Percentiles rank a stretch among this genome's conserved stretches.
phyloP scores from a whole-genome alignment of 2,888 invertebrate genomes.

The Artemia sp. region DNA sequence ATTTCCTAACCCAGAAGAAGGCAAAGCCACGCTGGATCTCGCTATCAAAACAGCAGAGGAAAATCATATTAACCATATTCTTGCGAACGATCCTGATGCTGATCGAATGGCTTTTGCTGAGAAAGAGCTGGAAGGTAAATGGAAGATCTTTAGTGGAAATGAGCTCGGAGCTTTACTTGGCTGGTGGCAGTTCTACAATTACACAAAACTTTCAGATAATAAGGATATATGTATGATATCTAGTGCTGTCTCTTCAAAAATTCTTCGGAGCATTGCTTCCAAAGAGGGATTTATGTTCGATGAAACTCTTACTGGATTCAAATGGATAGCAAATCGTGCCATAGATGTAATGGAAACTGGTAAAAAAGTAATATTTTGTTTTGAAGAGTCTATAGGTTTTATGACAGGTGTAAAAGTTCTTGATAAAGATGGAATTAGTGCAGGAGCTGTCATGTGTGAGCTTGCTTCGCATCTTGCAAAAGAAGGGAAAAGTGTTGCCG shows the following conservation, averaged over 20 bases:
- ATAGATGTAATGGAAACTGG: slow-evolving; percentile 50
- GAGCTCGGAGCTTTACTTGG: slow-evolving; percentile 83
- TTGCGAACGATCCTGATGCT: slow-evolving; percentile 97
- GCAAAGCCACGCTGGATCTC: slow-evolving; percentile 55
- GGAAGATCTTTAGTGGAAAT: slow-evolving; percentile 87
- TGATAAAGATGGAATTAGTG: slow-evolving; percentile 92
- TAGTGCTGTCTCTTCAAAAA: slow-evolving; percentile 92
- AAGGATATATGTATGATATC: slow-evolving; percentile 46
- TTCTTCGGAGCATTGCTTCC: slow-evolving; percentile 60
- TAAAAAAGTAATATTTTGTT: slow-evolving; percentile 72
- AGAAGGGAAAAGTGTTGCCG: slow-evolving; percentile 34
- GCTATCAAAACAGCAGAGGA: slow-evolving; percentile 59
- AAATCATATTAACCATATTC: slow-evolving; percentile 49
- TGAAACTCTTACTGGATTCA: slow-evolving; percentile 95
- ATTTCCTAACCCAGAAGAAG: slow-evolving; percentile 98
- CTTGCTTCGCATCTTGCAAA: slow-evolving; percentile 50
- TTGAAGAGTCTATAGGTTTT: slow-evolving; percentile 96
- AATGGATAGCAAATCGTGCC: slow-evolving; percentile 93
- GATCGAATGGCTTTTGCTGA: slow-evolving; percentile 88
- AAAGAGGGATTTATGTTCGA: slow-evolving; percentile 53
- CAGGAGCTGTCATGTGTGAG: slow-evolving; percentile 61
- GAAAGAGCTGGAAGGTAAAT: slow-evolving; percentile 47
- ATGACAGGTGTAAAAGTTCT: slow-evolving; percentile 77
- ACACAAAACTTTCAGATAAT: slow-evolving; percentile 26
- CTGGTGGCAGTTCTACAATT: slow-evolving; percentile 65